Evolutionary conservation across 2,888 invertebrate species (phyloP).

Genomic region (Dilophus febrilis): DNA sequence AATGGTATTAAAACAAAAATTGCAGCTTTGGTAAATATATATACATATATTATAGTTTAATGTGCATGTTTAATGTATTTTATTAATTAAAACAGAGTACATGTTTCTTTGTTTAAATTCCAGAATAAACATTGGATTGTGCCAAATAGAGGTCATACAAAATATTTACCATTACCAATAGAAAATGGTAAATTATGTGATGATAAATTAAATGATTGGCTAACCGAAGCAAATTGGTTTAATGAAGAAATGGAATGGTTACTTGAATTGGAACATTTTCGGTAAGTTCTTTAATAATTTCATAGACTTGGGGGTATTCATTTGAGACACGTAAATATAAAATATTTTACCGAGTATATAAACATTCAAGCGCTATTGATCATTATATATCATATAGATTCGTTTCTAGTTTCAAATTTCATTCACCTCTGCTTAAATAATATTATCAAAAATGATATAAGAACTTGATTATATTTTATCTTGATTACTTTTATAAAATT

Average conservation of each 20-base stretch:
- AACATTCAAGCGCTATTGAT: too few relatives aligned
- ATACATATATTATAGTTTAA: too few relatives aligned
- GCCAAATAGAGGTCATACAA: constrained; percentile 34
- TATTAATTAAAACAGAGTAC: background rate
- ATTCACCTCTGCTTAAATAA: too few relatives aligned
- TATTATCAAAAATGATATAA: too few relatives aligned
- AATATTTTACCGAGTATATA: too few relatives aligned
- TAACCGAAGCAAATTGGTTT: constrained; percentile 39
- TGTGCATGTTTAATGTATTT: too few relatives aligned
- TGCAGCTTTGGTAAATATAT: constrained; percentile 42
- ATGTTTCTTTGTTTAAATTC: constrained; percentile 3
- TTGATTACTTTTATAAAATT: too few relatives aligned
- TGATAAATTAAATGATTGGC: constrained; percentile 43
- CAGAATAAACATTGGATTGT: constrained; percentile 33
- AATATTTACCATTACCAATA: constrained; percentile 35
- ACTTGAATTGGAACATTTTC: constrained; percentile 46
- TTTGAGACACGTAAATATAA: background rate
- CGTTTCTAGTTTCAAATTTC: too few relatives aligned
- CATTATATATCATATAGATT: too few relatives aligned
- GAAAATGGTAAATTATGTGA: too few relatives aligned
- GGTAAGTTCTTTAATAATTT: constrained; percentile 26
- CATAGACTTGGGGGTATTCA: background rate
- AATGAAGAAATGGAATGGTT: constrained; percentile 52
- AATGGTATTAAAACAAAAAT: constrained; percentile 37
- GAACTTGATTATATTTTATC: too few relatives aligned